Evolutionary conservation across 2,113 vertebrate species (phyloP).

Genomic region (Epinephelus cyanopodus): DNA sequence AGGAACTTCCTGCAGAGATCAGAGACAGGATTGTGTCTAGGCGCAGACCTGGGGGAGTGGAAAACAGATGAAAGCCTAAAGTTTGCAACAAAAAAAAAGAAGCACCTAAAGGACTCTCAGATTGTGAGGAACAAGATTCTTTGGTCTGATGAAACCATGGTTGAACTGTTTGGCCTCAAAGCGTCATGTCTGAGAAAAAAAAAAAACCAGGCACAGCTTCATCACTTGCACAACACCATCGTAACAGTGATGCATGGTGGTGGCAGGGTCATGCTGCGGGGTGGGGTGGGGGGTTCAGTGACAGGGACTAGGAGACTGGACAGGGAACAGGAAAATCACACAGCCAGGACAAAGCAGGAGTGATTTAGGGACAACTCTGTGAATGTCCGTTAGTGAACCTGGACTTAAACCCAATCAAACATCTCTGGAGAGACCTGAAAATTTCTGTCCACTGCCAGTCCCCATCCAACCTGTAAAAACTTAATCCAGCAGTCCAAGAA

Average conservation of each 20-base stretch:
- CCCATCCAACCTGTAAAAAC: neutral
- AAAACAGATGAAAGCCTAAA: neutral
- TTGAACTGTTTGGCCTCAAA: neutral
- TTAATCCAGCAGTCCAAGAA: neutral
- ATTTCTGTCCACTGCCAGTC: neutral
- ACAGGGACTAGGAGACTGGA: neutral
- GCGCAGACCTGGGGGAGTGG: neutral
- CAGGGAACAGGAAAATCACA: neutral
- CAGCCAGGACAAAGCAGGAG: neutral
- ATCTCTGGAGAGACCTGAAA: neutral
- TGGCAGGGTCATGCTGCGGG: neutral
- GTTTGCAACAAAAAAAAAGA: no score
- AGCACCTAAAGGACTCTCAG: neutral
- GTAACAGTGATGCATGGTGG: neutral
- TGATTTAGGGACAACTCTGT: neutral
- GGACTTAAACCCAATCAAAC: neutral
- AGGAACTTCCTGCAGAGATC: neutral
- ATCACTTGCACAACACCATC: neutral
- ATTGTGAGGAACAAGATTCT: neutral
- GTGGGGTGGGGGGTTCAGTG: neutral
- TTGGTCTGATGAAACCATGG: neutral
- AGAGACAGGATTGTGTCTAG: neutral
- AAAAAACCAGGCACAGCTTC: neutral
- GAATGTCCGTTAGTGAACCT: neutral
- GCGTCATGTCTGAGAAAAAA: neutral